Percentiles rank a stretch among this genome's conserved stretches.
Evolutionary conservation across 1,140 invertebrate genomes (phyloP).

Genomic region (Diprion similis): DNA sequence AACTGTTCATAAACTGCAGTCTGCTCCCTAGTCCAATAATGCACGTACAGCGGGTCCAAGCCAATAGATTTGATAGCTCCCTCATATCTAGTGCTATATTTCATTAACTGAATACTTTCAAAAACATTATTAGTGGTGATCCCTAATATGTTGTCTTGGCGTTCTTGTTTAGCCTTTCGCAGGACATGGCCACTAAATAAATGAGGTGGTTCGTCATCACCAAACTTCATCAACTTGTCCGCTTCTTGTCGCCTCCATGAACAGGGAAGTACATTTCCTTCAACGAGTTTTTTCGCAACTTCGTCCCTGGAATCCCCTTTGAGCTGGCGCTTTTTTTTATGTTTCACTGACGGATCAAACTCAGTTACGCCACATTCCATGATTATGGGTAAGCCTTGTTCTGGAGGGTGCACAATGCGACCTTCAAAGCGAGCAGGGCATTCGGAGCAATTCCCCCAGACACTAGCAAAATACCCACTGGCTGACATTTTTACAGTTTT

Average conservation of each 20-base stretch:
- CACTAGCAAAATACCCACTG: not conserved
- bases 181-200: not conserved
- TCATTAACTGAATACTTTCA: constrained; percentile 6
- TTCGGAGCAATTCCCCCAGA: not conserved
- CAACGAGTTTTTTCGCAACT: not conserved
- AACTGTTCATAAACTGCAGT: constrained; percentile 13
- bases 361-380: not conserved
- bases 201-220: constrained; percentile 17
- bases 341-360: not conserved
- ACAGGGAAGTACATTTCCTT: not conserved
- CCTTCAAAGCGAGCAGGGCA: not conserved
- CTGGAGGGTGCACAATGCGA: not conserved
- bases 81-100: not conserved
- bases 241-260: constrained; percentile 13
- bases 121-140: not conserved
- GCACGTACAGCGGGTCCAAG: constrained; percentile 18
- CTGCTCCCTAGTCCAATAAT: constrained; percentile 20
- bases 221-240: constrained; percentile 13
- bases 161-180: constrained; percentile 21
- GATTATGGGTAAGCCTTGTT: not conserved
- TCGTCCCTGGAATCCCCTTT: not conserved
- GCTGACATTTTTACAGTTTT: not conserved
- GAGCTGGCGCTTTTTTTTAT: not conserved
- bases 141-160: not conserved
- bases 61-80: constrained; percentile 10